These are phyloP conservation scores for Plestiodon gilberti DNA, from an alignment of 2,113 vertebrate genomes.

Conservation along the genomic window DNA sequence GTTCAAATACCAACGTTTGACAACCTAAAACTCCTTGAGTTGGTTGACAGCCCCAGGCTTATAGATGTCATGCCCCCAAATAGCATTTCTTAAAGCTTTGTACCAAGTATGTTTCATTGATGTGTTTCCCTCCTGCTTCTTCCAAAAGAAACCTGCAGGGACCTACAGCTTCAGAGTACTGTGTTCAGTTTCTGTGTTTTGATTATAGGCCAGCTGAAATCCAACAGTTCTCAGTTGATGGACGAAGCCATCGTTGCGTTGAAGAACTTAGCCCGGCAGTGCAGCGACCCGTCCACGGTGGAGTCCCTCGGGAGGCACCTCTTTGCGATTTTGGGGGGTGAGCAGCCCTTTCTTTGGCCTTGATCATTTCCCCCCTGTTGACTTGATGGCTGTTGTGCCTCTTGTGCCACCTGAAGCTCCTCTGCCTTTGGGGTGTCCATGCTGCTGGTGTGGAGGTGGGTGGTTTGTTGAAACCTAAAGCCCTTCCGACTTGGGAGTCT, in stretches of 20 bases:
- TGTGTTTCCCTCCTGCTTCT: neutral
- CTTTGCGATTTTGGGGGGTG: constrained; percentile 93
- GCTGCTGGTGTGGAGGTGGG: too few species aligned
- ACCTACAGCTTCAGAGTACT: neutral
- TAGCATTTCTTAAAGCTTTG: too few species aligned
- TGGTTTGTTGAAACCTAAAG: neutral
- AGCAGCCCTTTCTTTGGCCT: constrained; percentile 32
- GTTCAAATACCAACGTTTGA: too few species aligned
- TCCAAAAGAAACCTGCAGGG: neutral
- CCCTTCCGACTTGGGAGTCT: neutral
- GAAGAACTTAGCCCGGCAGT: constrained; percentile 90
- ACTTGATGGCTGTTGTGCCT: neutral
- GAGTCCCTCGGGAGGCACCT: constrained; percentile 89
- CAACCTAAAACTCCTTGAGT: too few species aligned
- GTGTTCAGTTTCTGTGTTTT: fast-evolving
- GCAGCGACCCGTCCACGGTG: constrained; percentile 87
- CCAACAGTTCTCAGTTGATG: constrained; percentile 92
- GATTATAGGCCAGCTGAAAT: constrained; percentile 91
- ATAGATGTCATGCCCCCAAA: too few species aligned
- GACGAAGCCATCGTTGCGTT: constrained; percentile 90
- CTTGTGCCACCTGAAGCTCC: neutral
- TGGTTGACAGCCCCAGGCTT: too few species aligned
- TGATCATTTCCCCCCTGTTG: neutral
- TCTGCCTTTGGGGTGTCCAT: too few species aligned
- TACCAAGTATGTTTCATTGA: neutral